Percentiles rank a stretch among this genome's conserved stretches.
phyloP scores from a whole-genome alignment of 2,113 vertebrate genomes.

The Oenanthe melanoleuca region DNA sequence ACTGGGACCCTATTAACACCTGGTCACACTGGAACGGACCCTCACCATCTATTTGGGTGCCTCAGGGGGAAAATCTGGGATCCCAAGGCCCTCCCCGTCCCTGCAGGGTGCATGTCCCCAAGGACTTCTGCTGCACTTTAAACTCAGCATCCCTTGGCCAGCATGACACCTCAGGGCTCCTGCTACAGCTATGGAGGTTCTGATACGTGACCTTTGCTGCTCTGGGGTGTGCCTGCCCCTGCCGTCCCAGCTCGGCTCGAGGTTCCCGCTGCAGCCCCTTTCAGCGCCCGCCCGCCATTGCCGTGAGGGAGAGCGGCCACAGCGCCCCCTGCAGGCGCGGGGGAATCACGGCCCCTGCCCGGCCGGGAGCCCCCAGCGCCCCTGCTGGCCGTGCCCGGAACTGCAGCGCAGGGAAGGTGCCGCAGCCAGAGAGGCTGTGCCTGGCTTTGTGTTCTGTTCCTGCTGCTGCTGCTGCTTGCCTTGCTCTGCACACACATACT shows the following conservation, averaged over 20 bases:
- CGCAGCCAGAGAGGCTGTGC: background rate
- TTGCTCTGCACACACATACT: accelerated
- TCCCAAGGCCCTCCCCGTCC: accelerated
- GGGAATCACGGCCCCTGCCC: too few species aligned
- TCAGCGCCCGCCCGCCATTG: accelerated
- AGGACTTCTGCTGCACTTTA: background rate
- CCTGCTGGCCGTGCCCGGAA: background rate
- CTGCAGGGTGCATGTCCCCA: accelerated
- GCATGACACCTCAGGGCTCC: accelerated
- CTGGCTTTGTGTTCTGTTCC: background rate
- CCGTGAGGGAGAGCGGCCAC: background rate
- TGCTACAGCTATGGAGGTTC: background rate
- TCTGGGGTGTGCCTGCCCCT: background rate
- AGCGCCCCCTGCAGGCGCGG: background rate
- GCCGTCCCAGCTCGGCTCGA: accelerated
- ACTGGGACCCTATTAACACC: too few species aligned
- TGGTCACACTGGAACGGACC: background rate
- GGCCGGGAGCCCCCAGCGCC: background rate
- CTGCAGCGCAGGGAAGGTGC: background rate
- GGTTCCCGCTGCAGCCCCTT: background rate
- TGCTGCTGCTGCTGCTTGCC: too few species aligned
- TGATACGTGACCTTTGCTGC: too few species aligned
- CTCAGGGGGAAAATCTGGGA: background rate
- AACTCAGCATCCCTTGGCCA: background rate
- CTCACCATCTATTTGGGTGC: background rate